These are phyloP conservation scores for Medauroidea extradentata DNA, from an alignment of 1,140 invertebrate species.

Conservation along the genomic window DNA sequence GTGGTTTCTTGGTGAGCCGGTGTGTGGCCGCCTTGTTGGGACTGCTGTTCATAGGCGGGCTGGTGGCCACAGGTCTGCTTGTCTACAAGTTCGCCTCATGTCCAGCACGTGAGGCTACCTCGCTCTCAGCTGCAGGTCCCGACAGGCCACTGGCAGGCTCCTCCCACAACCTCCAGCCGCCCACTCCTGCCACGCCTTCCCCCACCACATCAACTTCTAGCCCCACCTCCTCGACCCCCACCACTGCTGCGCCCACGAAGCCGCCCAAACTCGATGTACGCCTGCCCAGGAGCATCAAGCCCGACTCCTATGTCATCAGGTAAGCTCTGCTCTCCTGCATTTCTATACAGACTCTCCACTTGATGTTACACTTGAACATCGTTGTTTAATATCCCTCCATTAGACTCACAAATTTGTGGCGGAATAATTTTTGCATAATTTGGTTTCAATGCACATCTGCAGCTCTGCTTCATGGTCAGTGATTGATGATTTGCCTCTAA, in stretches of 20 bases:
- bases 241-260: conserved; percentile 33
- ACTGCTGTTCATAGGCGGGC: conserved; percentile 46
- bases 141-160: conserved; percentile 11
- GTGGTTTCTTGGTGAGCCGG: conserved; percentile 43
- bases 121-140: background rate
- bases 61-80: conserved; percentile 57
- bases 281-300: conserved; percentile 58
- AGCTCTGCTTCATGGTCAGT: too few relatives aligned
- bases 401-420: too few relatives aligned
- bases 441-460: too few relatives aligned
- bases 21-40: conserved; percentile 46
- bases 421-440: too few relatives aligned
- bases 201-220: too few relatives aligned
- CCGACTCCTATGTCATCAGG: conserved; percentile 59
- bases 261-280: conserved; percentile 54
- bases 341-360: too few relatives aligned
- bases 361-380: too few relatives aligned
- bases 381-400: too few relatives aligned
- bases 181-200: conserved; percentile 33
- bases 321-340: too few relatives aligned
- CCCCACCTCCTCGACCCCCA: conserved; percentile 24
- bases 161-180: conserved; percentile 37
- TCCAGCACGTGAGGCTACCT: background rate
- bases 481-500: too few relatives aligned
- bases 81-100: conserved; percentile 66